Evolutionary conservation across 2,113 vertebrate species (phyloP), one percentile per base, ranked within the genome.

Genomic region (Sinocyclocheilus maitianheensis): DNA sequence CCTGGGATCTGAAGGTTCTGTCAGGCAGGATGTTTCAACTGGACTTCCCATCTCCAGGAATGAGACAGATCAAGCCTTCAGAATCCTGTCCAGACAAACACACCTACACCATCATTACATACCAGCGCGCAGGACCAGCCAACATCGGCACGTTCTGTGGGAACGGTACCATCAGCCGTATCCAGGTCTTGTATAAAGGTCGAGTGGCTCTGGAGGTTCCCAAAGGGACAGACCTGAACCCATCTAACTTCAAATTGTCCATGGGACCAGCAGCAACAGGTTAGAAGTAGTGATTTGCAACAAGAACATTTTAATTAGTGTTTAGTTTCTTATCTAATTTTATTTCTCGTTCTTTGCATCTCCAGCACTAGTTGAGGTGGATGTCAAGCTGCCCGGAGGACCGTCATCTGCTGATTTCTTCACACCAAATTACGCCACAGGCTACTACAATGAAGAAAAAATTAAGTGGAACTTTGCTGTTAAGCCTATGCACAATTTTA

Each of bases 121-220:
- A 80, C 14, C 53, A 94, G 0, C 94, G 94, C 0, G 2, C 6
- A 0, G 91, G 94, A 0, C 69, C 8, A 0, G 91, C 93, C 55
- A 91, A 2, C 74, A 94, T 99, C 0, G 97, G 97, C 20, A 96
- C 93, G 37, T 99, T 98, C 91, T 99, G 98, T 90, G 93, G 92
- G 89, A 96, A 94, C 0, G 98, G 98, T 86, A 90, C 94, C 0
- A 93, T 99, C 82, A 96, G 92, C 40, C 92, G 91, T 0, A 77
- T 99, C 87, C 94, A 95, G 90, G 88, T 93, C 85, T 93, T 95
- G 43, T 96, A 94, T 84, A 93, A 90, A 5, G 91, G 92, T 3
- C 37, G 93, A 6, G 14, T 97, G 90, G 88, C 92, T 46, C 87
- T 97, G 37, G 77, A 90, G 3, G 87, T 97, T 63, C 95, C 95